phyloP scores from a whole-genome alignment of 2,113 vertebrate species.

The Hypanus sabinus region DNA sequence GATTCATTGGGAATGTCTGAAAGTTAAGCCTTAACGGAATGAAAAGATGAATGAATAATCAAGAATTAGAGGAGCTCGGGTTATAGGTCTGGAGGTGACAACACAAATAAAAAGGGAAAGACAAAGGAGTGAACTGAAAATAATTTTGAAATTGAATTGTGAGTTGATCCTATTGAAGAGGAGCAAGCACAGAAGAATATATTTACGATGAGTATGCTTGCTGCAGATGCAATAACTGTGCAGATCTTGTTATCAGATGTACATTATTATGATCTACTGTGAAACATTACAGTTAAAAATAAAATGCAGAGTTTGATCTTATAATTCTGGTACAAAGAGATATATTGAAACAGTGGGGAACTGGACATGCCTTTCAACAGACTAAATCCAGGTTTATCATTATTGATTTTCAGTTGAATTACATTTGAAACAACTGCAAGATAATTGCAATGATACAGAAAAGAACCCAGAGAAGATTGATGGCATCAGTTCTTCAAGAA shows the following conservation, averaged over 20 bases:
- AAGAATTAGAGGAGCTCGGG: not conserved
- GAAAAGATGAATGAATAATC: no score
- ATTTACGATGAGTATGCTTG: not conserved
- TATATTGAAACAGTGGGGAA: not conserved
- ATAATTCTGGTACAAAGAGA: not conserved
- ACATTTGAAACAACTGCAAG: constrained; percentile 28
- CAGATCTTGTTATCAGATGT: not conserved
- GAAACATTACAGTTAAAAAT: not conserved
- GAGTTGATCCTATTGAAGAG: no score
- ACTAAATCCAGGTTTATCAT: constrained; percentile 8
- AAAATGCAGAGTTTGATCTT: not conserved
- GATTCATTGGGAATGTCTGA: not conserved
- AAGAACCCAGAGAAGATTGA: not conserved
- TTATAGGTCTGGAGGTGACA: not conserved
- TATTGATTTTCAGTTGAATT: constrained; percentile 33
- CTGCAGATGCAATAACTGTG: not conserved
- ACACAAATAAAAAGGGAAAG: not conserved
- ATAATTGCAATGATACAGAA: not conserved
- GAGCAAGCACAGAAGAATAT: not conserved
- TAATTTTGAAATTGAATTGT: no score
- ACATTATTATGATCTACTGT: not conserved
- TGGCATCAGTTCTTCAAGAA: not conserved
- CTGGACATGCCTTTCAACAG: not conserved
- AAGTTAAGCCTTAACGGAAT: not conserved
- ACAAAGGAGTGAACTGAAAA: no score